phyloP scores from a whole-genome alignment of 2,113 vertebrate genomes.

The Neolamprologus longior region DNA sequence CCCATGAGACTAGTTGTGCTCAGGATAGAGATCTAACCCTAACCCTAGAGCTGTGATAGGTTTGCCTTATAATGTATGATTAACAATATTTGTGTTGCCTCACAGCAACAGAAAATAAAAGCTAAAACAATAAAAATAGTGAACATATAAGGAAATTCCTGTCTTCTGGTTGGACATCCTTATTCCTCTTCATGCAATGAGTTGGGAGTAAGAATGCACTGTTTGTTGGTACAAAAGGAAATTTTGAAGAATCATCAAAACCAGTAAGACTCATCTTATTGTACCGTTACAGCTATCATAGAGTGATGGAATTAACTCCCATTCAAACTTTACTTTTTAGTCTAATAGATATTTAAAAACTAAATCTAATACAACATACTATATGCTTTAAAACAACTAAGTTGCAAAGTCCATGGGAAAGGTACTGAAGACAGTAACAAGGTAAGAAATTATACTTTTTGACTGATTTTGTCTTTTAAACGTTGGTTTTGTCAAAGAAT shows the following conservation, averaged over 20 bases:
- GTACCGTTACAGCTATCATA: neutral
- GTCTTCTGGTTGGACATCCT: neutral
- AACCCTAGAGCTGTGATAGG: neutral
- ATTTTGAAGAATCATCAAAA: neutral
- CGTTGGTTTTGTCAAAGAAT: neutral
- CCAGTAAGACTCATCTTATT: neutral
- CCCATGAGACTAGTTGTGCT: neutral
- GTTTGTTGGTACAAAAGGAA: neutral
- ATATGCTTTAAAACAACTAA: neutral
- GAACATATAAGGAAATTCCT: neutral
- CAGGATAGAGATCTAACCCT: neutral
- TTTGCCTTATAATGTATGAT: neutral
- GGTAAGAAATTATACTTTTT: neutral
- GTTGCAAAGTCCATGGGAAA: neutral
- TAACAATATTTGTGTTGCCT: neutral
- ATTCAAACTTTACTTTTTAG: neutral
- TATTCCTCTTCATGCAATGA: neutral
- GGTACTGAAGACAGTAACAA: neutral
- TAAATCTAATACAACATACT: neutral
- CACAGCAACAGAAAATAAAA: neutral
- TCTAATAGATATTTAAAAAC: neutral
- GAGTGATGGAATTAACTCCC: neutral
- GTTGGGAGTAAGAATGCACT: neutral
- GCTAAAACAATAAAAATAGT: neutral
- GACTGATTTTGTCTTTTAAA: neutral